Evolutionary conservation across 2,113 vertebrate genomes (phyloP).

Genomic region (Lonchura striata): DNA sequence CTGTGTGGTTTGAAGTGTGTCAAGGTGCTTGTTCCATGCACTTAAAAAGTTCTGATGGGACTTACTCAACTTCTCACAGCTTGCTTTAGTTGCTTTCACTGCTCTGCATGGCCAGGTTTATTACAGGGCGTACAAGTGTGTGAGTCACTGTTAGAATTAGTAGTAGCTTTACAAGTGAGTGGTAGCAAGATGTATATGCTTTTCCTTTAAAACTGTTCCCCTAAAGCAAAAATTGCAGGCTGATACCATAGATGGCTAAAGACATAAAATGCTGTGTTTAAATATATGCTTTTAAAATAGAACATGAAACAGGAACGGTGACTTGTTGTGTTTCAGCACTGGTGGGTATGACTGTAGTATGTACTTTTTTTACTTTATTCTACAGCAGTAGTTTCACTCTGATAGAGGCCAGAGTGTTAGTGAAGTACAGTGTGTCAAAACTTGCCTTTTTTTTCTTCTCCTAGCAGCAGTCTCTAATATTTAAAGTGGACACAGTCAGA

Average conservation of each 20-base stretch:
- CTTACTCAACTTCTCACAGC: not conserved
- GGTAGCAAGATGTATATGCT: not conserved
- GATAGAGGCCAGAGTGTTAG: not conserved
- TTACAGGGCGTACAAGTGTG: not conserved
- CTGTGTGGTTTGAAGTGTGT: fast-evolving
- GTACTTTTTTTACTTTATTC: not conserved
- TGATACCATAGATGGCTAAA: not conserved
- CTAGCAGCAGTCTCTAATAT: not conserved
- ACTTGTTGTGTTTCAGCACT: not conserved
- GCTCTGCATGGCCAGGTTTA: fast-evolving
- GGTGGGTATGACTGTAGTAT: not conserved
- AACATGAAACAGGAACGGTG: not conserved
- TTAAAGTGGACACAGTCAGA: not conserved
- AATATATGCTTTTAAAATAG: not conserved
- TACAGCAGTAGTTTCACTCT: not conserved
- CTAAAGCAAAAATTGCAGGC: not conserved
- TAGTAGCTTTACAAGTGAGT: not conserved
- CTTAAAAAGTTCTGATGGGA: not conserved
- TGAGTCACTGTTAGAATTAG: not conserved
- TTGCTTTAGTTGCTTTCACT: not conserved
- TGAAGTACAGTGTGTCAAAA: not conserved
- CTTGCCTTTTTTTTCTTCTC: not conserved
- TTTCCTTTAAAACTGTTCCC: not conserved
- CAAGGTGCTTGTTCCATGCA: not conserved
- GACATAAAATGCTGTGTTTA: not conserved